Percentiles rank a stretch among this genome's conserved stretches.
phyloP scores from a whole-genome alignment of 2,888 invertebrate genomes.

The Metalampra italica region DNA sequence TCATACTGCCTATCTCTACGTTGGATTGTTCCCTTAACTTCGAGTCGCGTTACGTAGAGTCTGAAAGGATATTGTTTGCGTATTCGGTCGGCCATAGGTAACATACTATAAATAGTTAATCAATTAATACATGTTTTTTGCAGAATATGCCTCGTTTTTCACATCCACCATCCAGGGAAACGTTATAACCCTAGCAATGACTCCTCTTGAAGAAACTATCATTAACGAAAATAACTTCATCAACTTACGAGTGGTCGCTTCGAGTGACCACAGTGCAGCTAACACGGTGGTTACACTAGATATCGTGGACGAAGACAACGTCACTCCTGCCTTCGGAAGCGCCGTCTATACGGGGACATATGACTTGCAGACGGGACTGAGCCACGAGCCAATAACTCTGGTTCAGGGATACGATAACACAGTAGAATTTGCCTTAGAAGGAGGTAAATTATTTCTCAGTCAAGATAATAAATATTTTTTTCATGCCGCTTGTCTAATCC shows the following conservation, averaged over 20 bases:
- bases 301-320: slow-evolving; percentile 50
- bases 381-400: slow-evolving; percentile 37
- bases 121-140: slow-evolving; percentile 22
- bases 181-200: slow-evolving; percentile 40
- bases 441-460: slow-evolving; percentile 41
- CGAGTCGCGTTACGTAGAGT: too few relatives aligned
- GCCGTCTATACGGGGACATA: slow-evolving; percentile 46
- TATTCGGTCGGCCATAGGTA: not conserved
- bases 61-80: too few relatives aligned
- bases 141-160: slow-evolving; percentile 42
- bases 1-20: too few relatives aligned
- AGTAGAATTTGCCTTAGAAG: slow-evolving; percentile 34
- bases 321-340: slow-evolving; percentile 48
- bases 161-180: slow-evolving; percentile 26
- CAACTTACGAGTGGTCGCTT: slow-evolving; percentile 39
- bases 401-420: slow-evolving; percentile 51
- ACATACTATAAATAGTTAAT: too few relatives aligned
- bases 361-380: slow-evolving; percentile 29
- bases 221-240: slow-evolving; percentile 44
- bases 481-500: too few relatives aligned
- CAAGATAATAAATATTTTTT: too few relatives aligned
- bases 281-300: slow-evolving; percentile 43
- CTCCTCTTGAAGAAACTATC: slow-evolving; percentile 27
- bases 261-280: slow-evolving; percentile 29
- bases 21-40: too few relatives aligned